Evolutionary conservation across 2,113 vertebrate species (phyloP).

Genomic region (Nesospiza acunhae): DNA sequence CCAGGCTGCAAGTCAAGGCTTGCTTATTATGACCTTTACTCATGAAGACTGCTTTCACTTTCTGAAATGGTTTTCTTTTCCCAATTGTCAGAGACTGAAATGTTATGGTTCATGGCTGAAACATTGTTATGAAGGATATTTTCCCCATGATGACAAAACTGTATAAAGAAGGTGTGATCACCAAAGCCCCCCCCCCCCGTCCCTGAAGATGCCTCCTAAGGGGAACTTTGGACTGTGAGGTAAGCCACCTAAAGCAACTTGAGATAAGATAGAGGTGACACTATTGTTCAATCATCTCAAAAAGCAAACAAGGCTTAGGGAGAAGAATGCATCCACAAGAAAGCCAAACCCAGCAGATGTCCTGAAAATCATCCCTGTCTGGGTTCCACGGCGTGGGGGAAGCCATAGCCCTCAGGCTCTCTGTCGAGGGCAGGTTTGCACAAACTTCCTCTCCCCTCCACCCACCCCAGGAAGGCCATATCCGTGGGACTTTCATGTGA

Average conservation of each 20-base stretch:
- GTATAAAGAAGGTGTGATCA: neutral
- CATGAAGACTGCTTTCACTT: neutral
- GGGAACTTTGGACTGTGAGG: neutral
- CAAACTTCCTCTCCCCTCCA: neutral
- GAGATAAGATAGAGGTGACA: neutral
- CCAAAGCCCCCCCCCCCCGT: neutral
- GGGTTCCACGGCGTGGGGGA: neutral
- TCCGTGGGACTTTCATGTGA: neutral
- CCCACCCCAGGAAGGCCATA: rapidly evolving
- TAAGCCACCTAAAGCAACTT: neutral
- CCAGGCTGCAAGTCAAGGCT: neutral
- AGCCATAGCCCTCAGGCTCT: neutral
- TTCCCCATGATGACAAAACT: neutral
- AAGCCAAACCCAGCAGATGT: neutral
- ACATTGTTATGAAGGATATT: neutral
- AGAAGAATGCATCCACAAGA: neutral
- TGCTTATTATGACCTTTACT: neutral
- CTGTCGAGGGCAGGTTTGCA: neutral
- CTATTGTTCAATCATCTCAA: neutral
- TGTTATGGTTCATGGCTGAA: neutral
- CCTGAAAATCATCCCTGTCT: rapidly evolving
- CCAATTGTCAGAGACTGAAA: neutral
- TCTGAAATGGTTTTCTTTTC: neutral
- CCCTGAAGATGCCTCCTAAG: neutral
- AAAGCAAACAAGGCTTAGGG: neutral